phyloP scores from a whole-genome alignment of 2,888 invertebrate species.

The Chorisops tibialis region DNA sequence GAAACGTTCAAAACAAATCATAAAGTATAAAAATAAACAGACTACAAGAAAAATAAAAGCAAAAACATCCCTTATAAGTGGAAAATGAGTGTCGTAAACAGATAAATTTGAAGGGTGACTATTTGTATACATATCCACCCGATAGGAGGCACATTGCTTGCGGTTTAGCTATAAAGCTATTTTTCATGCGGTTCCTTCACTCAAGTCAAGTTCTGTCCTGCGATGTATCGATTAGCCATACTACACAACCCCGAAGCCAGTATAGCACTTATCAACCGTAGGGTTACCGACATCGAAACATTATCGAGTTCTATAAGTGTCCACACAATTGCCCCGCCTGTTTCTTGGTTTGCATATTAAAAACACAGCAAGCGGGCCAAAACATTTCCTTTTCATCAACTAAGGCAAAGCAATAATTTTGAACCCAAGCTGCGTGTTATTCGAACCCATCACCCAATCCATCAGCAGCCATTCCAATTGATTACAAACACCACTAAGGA shows the following conservation, averaged over 20 bases:
- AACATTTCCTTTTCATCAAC: background rate
- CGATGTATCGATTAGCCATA: no score
- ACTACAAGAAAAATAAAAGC: no score
- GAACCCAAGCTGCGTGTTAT: background rate
- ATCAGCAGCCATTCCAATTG: conserved; percentile 1
- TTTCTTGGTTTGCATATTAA: background rate
- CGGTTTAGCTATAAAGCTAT: background rate
- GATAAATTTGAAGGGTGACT: background rate
- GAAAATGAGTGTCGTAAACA: conserved; percentile 2
- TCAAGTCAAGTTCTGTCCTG: background rate
- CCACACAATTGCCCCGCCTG: background rate
- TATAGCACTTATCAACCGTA: no score
- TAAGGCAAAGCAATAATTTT: background rate
- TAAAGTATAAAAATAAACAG: no score
- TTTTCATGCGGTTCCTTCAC: background rate
- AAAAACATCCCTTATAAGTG: no score
- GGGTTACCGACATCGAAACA: background rate
- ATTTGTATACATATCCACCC: background rate
- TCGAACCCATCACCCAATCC: background rate
- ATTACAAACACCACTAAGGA: background rate
- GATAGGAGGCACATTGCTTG: background rate
- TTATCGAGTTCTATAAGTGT: background rate
- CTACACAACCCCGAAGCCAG: no score
- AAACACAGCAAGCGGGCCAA: background rate
- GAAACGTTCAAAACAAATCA: no score